phyloP scores from a whole-genome alignment of 2,888 invertebrate species.

The Calliphora vomitoria region DNA sequence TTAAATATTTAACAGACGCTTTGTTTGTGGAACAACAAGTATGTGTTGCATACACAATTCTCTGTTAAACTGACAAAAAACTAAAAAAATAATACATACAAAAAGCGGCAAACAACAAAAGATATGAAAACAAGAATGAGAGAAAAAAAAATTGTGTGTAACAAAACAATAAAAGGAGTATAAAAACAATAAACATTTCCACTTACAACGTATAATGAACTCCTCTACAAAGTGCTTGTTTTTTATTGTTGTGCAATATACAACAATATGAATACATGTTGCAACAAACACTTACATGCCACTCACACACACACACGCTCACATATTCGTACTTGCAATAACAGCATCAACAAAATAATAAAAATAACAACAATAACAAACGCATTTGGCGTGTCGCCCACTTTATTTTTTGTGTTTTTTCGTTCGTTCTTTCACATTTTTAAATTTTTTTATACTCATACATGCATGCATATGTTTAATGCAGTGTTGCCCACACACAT shows the following conservation, averaged over 20 bases:
- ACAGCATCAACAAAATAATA: slow-evolving; percentile 46
- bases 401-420: slow-evolving; percentile 44
- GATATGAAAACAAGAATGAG: neutral
- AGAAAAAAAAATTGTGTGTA: neutral
- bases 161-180: slow-evolving; percentile 56
- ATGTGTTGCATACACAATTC: slow-evolving; percentile 16
- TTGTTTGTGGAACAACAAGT: slow-evolving; percentile 51
- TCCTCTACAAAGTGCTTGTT: slow-evolving; percentile 66
- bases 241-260: slow-evolving; percentile 63
- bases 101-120: slow-evolving; percentile 52
- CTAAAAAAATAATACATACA: slow-evolving; percentile 2
- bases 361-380: slow-evolving; percentile 58
- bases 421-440: slow-evolving; percentile 14
- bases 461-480: slow-evolving; percentile 38
- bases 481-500: too few relatives aligned
- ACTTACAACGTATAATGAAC: slow-evolving; percentile 73
- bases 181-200: slow-evolving; percentile 72
- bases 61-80: neutral
- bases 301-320: neutral
- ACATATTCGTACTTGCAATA: neutral
- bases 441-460: slow-evolving; percentile 52
- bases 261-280: slow-evolving; percentile 71
- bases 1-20: slow-evolving; percentile 38
- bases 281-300: slow-evolving; percentile 58
- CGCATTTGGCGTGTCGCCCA: slow-evolving; percentile 70